Conservation (phyloP, 2,888 invertebrate species). For the Hypomecis punctinalis region DNA sequence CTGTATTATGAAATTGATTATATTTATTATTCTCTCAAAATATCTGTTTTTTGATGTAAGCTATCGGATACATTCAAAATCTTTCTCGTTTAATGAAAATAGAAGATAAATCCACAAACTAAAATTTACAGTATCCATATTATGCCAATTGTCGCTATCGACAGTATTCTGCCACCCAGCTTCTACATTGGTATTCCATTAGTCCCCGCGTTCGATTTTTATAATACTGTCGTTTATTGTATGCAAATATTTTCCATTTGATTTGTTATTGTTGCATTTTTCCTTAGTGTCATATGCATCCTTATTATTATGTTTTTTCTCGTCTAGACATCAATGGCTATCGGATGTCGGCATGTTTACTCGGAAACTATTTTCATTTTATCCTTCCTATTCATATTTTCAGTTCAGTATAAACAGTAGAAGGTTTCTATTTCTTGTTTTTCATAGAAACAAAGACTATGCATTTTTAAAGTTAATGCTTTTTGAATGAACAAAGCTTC, state of each 20-base stretch:
- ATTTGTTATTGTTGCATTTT: constrained; percentile 36
- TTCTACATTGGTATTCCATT: constrained; percentile 24
- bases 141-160: constrained; percentile 20
- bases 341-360: constrained; percentile 23
- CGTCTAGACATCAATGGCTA: constrained; percentile 31
- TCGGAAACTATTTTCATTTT: constrained; percentile 8
- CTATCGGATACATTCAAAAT: too few species aligned
- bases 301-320: constrained; percentile 24
- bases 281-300: constrained; percentile 32
- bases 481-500: too few species aligned
- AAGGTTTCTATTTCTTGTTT: background rate
- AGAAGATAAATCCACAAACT: constrained; percentile 1
- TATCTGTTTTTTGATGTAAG: too few species aligned
- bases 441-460: background rate
- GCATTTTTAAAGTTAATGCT: background rate
- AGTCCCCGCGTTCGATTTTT: constrained; percentile 12
- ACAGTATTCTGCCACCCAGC: constrained; percentile 17
- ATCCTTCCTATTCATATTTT: background rate
- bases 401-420: background rate
- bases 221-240: constrained; percentile 33
- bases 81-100: too few species aligned
- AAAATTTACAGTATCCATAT: constrained; percentile 18
- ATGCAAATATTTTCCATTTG: constrained; percentile 35
- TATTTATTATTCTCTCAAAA: too few species aligned
- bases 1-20: too few species aligned